A percentile compares a stretch with the other conserved stretches of the same genome.
phyloP scores from a whole-genome alignment of 2,888 invertebrate genomes.

The Branchellion lobata region DNA sequence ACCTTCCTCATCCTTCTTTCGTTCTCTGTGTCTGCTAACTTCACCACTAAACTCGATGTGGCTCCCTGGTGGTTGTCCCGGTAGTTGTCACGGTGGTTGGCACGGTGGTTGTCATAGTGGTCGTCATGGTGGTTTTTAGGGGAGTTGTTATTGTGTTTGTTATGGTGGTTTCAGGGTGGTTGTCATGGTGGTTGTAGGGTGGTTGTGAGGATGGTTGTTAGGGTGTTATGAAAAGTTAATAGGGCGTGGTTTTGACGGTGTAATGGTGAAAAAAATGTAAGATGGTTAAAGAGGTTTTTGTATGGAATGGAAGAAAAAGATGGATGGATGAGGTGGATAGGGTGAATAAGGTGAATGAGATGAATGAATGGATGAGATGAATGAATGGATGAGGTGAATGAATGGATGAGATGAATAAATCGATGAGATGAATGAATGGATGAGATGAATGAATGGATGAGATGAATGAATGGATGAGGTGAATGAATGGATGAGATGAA shows the following conservation, averaged over 20 bases:
- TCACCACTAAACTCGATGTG: slow-evolving; percentile 96
- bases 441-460: too few relatives aligned
- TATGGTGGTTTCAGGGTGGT: background rate
- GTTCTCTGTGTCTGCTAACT: slow-evolving; percentile 99
- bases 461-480: too few relatives aligned
- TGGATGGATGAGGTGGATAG: too few relatives aligned
- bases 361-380: too few relatives aligned
- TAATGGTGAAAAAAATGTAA: background rate
- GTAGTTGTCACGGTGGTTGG: background rate
- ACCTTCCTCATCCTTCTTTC: slow-evolving; percentile 78
- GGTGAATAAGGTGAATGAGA: too few relatives aligned
- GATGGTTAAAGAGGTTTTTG: too few relatives aligned
- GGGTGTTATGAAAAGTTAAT: background rate
- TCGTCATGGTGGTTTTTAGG: background rate
- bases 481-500: too few relatives aligned
- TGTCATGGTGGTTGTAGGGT: background rate
- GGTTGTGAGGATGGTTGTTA: background rate
- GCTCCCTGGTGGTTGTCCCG: slow-evolving; percentile 70
- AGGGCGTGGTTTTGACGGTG: background rate
- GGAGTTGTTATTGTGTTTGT: background rate
- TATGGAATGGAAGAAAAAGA: too few relatives aligned
- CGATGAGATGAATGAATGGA: too few relatives aligned
- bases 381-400: too few relatives aligned
- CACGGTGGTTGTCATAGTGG: background rate
- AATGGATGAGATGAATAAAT: too few relatives aligned